Evolutionary conservation across 2,888 invertebrate genomes (phyloP), one percentile per base, ranked within the genome.

Genomic region (Apomyelois bistriatella): DNA sequence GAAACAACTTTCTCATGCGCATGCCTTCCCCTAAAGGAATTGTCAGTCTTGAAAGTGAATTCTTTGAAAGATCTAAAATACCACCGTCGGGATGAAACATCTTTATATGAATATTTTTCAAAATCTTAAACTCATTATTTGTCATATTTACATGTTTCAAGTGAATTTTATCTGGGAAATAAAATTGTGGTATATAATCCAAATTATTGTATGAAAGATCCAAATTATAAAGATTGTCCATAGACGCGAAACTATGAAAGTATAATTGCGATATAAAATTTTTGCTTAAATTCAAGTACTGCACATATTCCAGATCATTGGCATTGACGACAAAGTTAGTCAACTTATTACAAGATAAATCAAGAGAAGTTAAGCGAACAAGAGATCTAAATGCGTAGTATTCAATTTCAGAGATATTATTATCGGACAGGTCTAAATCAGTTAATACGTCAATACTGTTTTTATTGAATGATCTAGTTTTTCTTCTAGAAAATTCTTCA

Each of bases 341-440:
- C 3, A 90, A 50, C 61, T 71, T 74, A 57, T 90, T 90, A 1
- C 59, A 61, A 0, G 89, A 86, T 36, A 90, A 66, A 61, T 90
- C 78, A 3, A 90, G 61, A 6, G 73, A 65, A 13, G 70, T 71
- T 3, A 88, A 58, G 55, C 71, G 71, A 8, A 72, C 60, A 7
- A 86, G 70, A 1, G 77, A 77, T 48, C 78, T 74, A 54, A 90
- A 88, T 1, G 87, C 86, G 41, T 82, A 74, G 47, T 72, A 85
- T 57, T 81, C 82, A 32, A 90, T 73, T 2, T 66, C 60, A 0
- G 69, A 62, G 52, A 90, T 85, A 4, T 62, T 56, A 53, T 90
- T 90, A n/a, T 66, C 67, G 0, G 89, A 88, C 16, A 90, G 63
- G 60, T 88, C 82, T 49, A 90, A 58, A 54, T 88, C 79, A 6